These are phyloP conservation scores for Amblyjoppa fuscipennis DNA, from an alignment of 2,888 invertebrate genomes.

Conservation along the genomic window DNA sequence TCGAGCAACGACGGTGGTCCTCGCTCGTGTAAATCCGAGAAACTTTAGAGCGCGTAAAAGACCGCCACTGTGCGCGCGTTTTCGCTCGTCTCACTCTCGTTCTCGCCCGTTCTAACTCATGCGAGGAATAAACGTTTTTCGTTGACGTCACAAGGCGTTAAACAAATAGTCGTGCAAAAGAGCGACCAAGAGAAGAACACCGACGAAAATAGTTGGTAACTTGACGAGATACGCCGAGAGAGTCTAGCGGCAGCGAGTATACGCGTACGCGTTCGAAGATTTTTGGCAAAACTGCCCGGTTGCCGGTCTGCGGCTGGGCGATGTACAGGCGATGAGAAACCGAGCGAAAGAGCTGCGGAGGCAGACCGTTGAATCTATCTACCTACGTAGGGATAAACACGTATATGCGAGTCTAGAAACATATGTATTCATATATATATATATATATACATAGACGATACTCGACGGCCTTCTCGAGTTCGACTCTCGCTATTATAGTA, in stretches of 20 bases:
- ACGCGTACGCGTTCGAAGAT: conserved; percentile 53
- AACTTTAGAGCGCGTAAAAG: conserved; percentile 49
- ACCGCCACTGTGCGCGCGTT: conserved; percentile 25
- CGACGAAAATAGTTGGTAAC: conserved; percentile 69
- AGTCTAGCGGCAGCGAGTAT: conserved; percentile 52
- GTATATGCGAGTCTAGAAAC: neutral
- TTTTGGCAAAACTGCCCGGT: conserved; percentile 64
- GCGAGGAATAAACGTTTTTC: conserved; percentile 57
- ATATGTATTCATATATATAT: conserved; percentile 16
- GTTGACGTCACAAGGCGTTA: conserved; percentile 68
- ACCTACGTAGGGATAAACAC: conserved; percentile 36
- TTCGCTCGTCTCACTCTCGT: conserved; percentile 25
- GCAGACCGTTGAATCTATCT: neutral
- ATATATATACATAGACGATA: conserved; percentile 20
- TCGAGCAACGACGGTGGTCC: conserved; percentile 21
- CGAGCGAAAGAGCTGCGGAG: conserved; percentile 4
- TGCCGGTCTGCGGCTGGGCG: conserved; percentile 15
- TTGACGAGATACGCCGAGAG: conserved; percentile 54
- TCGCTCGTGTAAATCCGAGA: conserved; percentile 40
- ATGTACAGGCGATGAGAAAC: conserved; percentile 19
- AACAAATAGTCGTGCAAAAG: conserved; percentile 60
- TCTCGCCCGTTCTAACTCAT: conserved; percentile 32
- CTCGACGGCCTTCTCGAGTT: conserved; percentile 43
- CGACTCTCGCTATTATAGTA: conserved; percentile 42
- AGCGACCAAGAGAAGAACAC: conserved; percentile 61